phyloP scores from a whole-genome alignment of 2,888 invertebrate genomes.

The Dryobota labecula region DNA sequence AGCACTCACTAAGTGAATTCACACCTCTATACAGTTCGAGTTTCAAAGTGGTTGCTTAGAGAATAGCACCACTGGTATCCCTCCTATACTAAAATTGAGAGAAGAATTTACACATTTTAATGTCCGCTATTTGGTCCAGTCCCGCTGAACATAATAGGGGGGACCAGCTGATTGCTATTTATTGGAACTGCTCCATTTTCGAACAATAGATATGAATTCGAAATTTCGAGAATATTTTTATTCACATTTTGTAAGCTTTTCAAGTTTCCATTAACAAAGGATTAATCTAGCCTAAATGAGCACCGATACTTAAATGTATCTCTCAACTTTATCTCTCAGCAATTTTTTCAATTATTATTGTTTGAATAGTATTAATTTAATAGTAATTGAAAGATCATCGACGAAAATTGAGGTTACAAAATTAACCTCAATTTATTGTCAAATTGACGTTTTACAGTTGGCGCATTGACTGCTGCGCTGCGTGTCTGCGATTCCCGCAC shows the following conservation, averaged over 20 bases:
- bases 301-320: neutral
- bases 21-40: neutral
- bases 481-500: too few relatives aligned
- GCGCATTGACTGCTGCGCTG: too few relatives aligned
- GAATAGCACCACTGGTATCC: neutral
- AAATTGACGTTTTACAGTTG: too few relatives aligned
- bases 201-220: conserved; percentile 24
- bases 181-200: conserved; percentile 51
- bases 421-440: neutral
- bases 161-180: conserved; percentile 36
- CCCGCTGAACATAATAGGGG: conserved; percentile 20
- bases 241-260: neutral
- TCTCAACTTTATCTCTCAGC: neutral
- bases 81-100: conserved; percentile 11
- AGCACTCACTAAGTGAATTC: too few relatives aligned
- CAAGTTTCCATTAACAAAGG: conserved; percentile 26
- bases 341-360: neutral
- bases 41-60: neutral
- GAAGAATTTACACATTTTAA: conserved; percentile 25
- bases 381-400: neutral
- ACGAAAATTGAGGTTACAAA: neutral
- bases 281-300: neutral
- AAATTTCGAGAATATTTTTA: neutral
- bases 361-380: neutral
- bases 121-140: conserved; percentile 14